Conservation (phyloP, 2,888 invertebrate species). For the Cryptocheilus praepositus region DNA sequence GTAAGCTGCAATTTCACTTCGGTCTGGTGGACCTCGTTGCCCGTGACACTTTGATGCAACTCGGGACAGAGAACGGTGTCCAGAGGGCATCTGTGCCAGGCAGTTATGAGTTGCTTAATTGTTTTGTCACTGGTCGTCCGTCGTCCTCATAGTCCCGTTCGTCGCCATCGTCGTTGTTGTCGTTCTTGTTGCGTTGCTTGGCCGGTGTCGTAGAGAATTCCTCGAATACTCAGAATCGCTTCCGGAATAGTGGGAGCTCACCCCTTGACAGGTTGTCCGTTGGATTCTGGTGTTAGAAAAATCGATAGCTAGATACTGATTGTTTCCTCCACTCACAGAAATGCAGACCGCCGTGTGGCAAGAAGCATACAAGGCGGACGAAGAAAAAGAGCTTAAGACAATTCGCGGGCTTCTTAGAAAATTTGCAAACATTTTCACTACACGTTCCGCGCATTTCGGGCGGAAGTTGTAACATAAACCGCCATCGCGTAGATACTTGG, state of each 20-base stretch:
- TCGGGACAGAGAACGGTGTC: constrained; percentile 59
- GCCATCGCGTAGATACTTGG: too few relatives aligned
- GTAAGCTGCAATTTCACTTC: constrained; percentile 68
- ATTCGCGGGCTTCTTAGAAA: too few relatives aligned
- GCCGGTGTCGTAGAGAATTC: constrained; percentile 46
- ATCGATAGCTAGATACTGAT: constrained; percentile 49
- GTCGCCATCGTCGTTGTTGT: constrained; percentile 36
- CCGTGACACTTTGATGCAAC: constrained; percentile 73
- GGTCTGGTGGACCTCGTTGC: constrained; percentile 72
- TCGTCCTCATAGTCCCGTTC: constrained; percentile 34
- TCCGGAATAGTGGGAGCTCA: constrained; percentile 50
- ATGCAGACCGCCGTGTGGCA: too few relatives aligned
- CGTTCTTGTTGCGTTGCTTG: constrained; percentile 44
- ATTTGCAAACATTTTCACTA: too few relatives aligned
- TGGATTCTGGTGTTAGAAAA: constrained; percentile 49
- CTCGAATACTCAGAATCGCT: constrained; percentile 49
- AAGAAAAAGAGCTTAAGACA: too few relatives aligned
- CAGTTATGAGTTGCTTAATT: constrained; percentile 75
- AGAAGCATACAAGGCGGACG: too few relatives aligned
- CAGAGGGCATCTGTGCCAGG: constrained; percentile 65
- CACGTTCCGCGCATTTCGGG: too few relatives aligned
- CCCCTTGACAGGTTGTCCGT: constrained; percentile 52
- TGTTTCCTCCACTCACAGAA: constrained; percentile 36
- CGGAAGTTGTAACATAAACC: too few relatives aligned
- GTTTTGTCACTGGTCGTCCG: constrained; percentile 72